Conservation (phyloP, 2,797 vertebrate species). For the Falco peregrinus region DNA sequence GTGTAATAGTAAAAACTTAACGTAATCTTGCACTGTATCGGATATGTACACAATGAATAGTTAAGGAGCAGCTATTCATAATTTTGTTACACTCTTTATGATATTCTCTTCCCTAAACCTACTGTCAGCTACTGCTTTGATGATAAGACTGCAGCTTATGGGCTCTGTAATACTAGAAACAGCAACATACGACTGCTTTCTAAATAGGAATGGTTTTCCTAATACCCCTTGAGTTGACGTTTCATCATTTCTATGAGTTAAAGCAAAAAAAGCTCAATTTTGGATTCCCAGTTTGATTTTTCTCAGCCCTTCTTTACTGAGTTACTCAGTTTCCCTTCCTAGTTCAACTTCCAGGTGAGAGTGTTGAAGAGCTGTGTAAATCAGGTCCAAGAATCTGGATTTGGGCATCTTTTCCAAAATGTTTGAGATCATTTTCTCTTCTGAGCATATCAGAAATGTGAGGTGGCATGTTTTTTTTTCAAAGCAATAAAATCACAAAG, state of each 20-base stretch:
- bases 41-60: neutral
- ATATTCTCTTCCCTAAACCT: neutral
- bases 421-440: neutral
- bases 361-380: neutral
- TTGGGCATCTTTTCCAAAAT: neutral
- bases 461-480: neutral
- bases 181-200: neutral
- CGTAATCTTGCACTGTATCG: fast-evolving
- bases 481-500: neutral
- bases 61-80: neutral
- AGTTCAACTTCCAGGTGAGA: neutral
- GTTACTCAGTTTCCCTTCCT: neutral
- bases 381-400: neutral
- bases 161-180: neutral
- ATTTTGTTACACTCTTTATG: neutral
- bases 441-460: neutral
- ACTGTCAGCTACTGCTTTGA: neutral
- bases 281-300: neutral
- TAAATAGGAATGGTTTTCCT: neutral
- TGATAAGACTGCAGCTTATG: neutral
- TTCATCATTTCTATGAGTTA: neutral
- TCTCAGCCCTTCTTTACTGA: neutral
- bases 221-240: neutral
- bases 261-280: neutral
- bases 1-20: neutral